phyloP scores from a whole-genome alignment of 2,888 invertebrate genomes.

The Dasypolia templi region DNA sequence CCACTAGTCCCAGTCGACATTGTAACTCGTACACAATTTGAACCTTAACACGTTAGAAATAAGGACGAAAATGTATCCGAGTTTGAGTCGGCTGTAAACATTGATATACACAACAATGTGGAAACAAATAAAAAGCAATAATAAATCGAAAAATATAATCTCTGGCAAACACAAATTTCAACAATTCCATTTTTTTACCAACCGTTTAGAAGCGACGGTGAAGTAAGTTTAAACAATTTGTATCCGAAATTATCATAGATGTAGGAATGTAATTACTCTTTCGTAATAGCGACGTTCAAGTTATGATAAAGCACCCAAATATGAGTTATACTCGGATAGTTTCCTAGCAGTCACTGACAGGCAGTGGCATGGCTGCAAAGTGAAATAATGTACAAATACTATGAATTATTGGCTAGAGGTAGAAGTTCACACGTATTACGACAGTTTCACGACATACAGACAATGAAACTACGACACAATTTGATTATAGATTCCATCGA shows the following conservation, averaged over 20 bases:
- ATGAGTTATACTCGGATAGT: constrained; percentile 69
- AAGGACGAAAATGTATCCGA: constrained; percentile 56
- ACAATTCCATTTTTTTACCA: constrained; percentile 83
- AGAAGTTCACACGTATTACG: constrained; percentile 28
- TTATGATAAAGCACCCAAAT: constrained; percentile 82
- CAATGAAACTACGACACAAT: constrained; percentile 51
- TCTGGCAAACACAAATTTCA: constrained; percentile 85
- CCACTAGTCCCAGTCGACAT: constrained; percentile 64
- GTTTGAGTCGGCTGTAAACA: constrained; percentile 54
- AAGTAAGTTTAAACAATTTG: constrained; percentile 71
- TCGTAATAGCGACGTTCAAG: constrained; percentile 73
- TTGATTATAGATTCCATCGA: constrained; percentile 59
- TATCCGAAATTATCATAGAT: constrained; percentile 75
- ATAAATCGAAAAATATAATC: constrained; percentile 89
- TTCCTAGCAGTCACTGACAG: constrained; percentile 66
- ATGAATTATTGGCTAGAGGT: constrained; percentile 23
- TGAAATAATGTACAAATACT: constrained; percentile 36
- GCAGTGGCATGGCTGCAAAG: constrained; percentile 41
- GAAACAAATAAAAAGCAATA: constrained; percentile 81
- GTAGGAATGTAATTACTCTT: constrained; percentile 84
- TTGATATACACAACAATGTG: constrained; percentile 81
- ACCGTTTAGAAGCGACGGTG: constrained; percentile 42
- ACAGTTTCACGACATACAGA: constrained; percentile 29
- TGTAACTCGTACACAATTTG: constrained; percentile 59
- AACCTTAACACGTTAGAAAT: constrained; percentile 44